These are phyloP conservation scores for Scarus forsteni DNA, from an alignment of 2,797 vertebrate species.

Conservation along the genomic window DNA sequence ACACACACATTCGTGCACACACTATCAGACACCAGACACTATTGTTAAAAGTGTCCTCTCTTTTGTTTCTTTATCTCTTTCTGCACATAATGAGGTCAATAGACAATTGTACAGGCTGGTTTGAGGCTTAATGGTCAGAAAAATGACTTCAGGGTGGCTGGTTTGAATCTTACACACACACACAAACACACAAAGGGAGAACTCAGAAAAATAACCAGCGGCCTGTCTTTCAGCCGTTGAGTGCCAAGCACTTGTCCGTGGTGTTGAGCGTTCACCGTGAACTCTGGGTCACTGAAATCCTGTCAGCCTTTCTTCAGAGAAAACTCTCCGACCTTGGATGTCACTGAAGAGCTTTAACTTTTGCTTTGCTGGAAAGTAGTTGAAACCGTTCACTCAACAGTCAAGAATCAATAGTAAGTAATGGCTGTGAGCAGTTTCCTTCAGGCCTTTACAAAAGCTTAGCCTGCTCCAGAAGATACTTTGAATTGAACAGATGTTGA, in stretches of 20 bases:
- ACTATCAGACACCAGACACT: slow-evolving; percentile 62
- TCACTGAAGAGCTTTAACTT: slow-evolving; percentile 1
- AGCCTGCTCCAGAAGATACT: no score
- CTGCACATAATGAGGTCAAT: slow-evolving; percentile 63
- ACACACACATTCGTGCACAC: slow-evolving; percentile 28
- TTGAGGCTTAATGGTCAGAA: slow-evolving; percentile 40
- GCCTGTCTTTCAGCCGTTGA: slow-evolving; percentile 7
- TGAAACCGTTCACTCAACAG: no score
- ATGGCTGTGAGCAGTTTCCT: no score
- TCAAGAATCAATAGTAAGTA: no score
- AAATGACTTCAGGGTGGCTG: slow-evolving; percentile 39
- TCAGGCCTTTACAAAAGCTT: no score
- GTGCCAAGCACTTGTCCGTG: slow-evolving; percentile 5
- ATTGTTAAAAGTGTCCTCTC: slow-evolving; percentile 61
- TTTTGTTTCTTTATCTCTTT: slow-evolving; percentile 43
- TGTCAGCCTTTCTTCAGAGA: slow-evolving; percentile 19
- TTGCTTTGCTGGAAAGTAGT: not conserved
- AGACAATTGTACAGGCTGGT: slow-evolving; percentile 43
- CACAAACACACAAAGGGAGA: not conserved
- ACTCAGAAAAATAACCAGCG: slow-evolving; percentile 6
- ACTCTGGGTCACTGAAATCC: slow-evolving; percentile 29
- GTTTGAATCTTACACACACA: slow-evolving; percentile 39
- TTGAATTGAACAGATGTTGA: no score
- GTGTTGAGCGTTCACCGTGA: slow-evolving; percentile 18
- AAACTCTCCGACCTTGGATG: slow-evolving; percentile 9